These are phyloP conservation scores for Cylloceria caligata DNA, from an alignment of 2,888 invertebrate genomes.

Conservation along the genomic window DNA sequence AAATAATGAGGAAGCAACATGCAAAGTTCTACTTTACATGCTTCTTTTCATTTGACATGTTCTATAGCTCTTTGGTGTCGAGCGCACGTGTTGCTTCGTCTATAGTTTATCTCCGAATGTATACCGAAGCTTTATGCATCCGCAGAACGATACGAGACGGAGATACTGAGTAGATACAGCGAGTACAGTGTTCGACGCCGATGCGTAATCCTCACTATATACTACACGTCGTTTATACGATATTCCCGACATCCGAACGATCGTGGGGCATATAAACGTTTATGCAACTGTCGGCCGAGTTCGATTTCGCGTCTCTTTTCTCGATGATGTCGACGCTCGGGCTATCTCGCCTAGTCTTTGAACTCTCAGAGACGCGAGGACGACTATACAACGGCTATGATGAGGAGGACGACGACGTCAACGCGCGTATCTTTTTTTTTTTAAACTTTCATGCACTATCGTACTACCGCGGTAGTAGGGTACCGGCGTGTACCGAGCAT, in stretches of 20 bases:
- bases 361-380: conserved; percentile 49
- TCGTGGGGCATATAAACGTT: conserved; percentile 58
- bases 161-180: conserved; percentile 55
- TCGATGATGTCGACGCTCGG: conserved; percentile 37
- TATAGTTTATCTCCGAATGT: conserved; percentile 48
- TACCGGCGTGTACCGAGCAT: conserved; percentile 25
- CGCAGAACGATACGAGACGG: conserved; percentile 50
- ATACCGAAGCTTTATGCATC: conserved; percentile 30
- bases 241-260: conserved; percentile 23
- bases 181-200: conserved; percentile 69
- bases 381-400: conserved; percentile 1
- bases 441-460: background rate
- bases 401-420: conserved; percentile 17
- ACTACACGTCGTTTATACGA: conserved; percentile 51
- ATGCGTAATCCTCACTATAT: conserved; percentile 65
- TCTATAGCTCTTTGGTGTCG: conserved; percentile 70
- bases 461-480: background rate
- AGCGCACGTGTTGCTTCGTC: conserved; percentile 70
- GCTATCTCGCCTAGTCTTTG: conserved; percentile 66
- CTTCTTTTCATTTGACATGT: conserved; percentile 69
- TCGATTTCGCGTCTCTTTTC: conserved; percentile 29
- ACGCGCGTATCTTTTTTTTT: background rate
- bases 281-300: conserved; percentile 55
- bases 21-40: background rate
- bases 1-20: background rate